These are phyloP conservation scores for Calliopsis andreniformis DNA, from an alignment of 1,140 invertebrate genomes.

Conservation along the genomic window DNA sequence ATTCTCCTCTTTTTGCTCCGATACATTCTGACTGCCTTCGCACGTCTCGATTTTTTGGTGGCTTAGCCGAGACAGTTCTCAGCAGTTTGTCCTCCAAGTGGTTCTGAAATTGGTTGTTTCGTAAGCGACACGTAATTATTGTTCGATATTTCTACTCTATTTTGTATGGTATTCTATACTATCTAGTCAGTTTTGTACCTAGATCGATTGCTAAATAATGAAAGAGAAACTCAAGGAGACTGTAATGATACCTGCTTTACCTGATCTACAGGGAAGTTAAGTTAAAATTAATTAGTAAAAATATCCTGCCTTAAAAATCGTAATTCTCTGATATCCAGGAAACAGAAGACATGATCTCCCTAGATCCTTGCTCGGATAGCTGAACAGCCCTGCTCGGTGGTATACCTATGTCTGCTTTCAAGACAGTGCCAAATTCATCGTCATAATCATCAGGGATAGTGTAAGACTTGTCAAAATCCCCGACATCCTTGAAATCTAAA, in stretches of 20 bases:
- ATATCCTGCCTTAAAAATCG: slow-evolving; percentile 53
- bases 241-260: no score
- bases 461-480: slow-evolving; percentile 32
- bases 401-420: slow-evolving; percentile 59
- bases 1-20: neutral
- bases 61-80: slow-evolving; percentile 28
- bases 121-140: neutral
- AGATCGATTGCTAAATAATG: no score
- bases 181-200: no score
- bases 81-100: slow-evolving; percentile 44
- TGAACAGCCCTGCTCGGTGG: slow-evolving; percentile 44
- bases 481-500: slow-evolving; percentile 35
- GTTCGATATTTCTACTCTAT: neutral
- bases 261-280: neutral
- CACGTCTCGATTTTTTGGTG: neutral
- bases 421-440: slow-evolving; percentile 10
- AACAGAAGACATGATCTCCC: slow-evolving; percentile 61
- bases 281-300: neutral
- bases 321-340: slow-evolving; percentile 71
- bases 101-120: slow-evolving; percentile 54
- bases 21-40: neutral
- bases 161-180: no score
- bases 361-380: slow-evolving; percentile 61
- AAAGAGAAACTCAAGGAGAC: no score
- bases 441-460: slow-evolving; percentile 24